These are phyloP conservation scores for Baccha elongata DNA, from an alignment of 2,888 invertebrate species.

Conservation along the genomic window DNA sequence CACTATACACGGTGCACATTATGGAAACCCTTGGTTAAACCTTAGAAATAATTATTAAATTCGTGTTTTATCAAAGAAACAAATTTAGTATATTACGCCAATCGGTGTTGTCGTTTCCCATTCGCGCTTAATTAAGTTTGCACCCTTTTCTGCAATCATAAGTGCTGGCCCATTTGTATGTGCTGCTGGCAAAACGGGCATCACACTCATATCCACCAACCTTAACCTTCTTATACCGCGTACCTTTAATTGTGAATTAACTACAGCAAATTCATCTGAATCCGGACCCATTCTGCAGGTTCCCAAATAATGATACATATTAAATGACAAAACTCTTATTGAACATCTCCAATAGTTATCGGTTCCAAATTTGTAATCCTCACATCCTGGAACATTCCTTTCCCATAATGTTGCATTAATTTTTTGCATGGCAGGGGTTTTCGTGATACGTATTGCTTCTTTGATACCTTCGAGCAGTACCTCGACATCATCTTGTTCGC, in stretches of 20 bases:
- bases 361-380: slow-evolving; percentile 82
- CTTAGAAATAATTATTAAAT: too few species aligned
- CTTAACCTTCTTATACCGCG: slow-evolving; percentile 85
- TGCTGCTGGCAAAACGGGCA: slow-evolving; percentile 86
- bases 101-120: too few species aligned
- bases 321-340: slow-evolving; percentile 85
- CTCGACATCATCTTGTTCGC: slow-evolving; percentile 82
- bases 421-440: slow-evolving; percentile 85
- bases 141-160: slow-evolving; percentile 87
- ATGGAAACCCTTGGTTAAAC: too few species aligned
- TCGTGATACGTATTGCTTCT: slow-evolving; percentile 84
- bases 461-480: slow-evolving; percentile 85
- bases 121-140: too few species aligned
- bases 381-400: slow-evolving; percentile 84
- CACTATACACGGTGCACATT: too few species aligned
- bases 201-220: slow-evolving; percentile 87
- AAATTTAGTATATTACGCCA: too few species aligned
- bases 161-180: slow-evolving; percentile 88
- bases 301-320: slow-evolving; percentile 86
- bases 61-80: too few species aligned
- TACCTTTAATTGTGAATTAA: slow-evolving; percentile 86
- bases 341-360: too few species aligned
- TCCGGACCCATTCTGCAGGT: slow-evolving; percentile 89
- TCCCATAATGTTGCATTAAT: slow-evolving; percentile 84
- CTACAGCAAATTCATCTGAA: slow-evolving; percentile 85